Base-by-base conservation (phyloP, 2,113 vertebrate species). In the Cryptomyrus ogoouensis region DNA sequence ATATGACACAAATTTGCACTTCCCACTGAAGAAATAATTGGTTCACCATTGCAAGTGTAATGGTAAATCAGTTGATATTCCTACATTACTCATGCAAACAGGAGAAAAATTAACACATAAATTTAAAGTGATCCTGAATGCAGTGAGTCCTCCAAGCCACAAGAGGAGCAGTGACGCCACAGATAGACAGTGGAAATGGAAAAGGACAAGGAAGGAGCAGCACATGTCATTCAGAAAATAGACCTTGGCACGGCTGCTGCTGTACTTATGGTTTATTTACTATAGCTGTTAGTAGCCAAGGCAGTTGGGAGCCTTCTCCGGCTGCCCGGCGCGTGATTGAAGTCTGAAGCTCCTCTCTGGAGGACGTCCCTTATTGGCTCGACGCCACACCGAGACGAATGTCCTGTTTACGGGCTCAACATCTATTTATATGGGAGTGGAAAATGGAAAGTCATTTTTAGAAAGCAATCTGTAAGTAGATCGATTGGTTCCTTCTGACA, bases 381-480 rank as follows among this genome's bases (percentile, higher is more conserved):
- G 6, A 77, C 1, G 35, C 70, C 70, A 77, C 70, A 39, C 27
- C 12, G 70, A 77, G 74, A 42, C 74, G 74, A 80, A 19, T 42
- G 74, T 80, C 74, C 74, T 80, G 74, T 80, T 80, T 80, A 80
- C 35, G 74, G 35, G 31, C 31, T 80, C 35, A 17, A 39, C 13
- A 15, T 80, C 74, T 80, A 80, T 80, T 80, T 80, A 80, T 80
- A 80, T 24, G 70, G 35, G 35, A 19, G 15, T 80, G 74, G 74
- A 80, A 80, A 80, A 80, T 80, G 74, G 74, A 80, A 80, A 80
- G 74, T 42, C 74, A 80, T 80, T 80, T 80, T 80, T 80, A 80
- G 74, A 80, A 80, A 42, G 74, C 17, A 80, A 42, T 80, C 74
- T 80, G 58, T 27, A 80, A 80, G 74, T 39, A 80, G 74, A 80